phyloP scores from a whole-genome alignment of 2,888 invertebrate genomes.

The Nebria salina region DNA sequence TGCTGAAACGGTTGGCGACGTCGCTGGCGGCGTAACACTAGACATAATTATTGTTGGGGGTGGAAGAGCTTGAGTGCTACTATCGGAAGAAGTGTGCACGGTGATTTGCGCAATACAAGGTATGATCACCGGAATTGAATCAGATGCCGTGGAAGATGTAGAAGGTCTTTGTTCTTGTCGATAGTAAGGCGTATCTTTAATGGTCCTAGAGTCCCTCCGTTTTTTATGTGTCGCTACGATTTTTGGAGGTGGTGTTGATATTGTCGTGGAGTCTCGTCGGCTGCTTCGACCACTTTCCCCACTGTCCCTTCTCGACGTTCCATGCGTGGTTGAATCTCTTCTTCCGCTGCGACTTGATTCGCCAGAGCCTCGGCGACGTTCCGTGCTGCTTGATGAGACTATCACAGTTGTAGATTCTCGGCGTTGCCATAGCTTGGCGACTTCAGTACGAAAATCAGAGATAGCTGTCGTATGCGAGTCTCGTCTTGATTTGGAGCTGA shows the following conservation, averaged over 20 bases:
- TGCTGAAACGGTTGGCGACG: constrained; percentile 75
- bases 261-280: constrained; percentile 74
- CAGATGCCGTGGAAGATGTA: constrained; percentile 78
- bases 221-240: constrained; percentile 71
- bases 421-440: constrained; percentile 76
- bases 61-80: constrained; percentile 70
- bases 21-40: constrained; percentile 83
- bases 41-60: constrained; percentile 85
- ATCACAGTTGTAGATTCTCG: constrained; percentile 67
- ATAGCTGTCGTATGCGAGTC: constrained; percentile 74
- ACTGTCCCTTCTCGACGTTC: constrained; percentile 71
- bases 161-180: constrained; percentile 75
- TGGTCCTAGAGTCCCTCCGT: constrained; percentile 67
- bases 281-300: constrained; percentile 76
- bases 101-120: constrained; percentile 46
- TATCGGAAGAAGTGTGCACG: constrained; percentile 61
- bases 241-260: constrained; percentile 67
- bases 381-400: constrained; percentile 57
- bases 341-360: constrained; percentile 73
- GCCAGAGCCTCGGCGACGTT: constrained; percentile 70
- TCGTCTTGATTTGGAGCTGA: constrained; percentile 75
- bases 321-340: constrained; percentile 70
- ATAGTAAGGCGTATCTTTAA: constrained; percentile 66
- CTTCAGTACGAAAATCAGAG: constrained; percentile 76
- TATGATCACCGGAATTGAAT: constrained; percentile 68